Percentiles rank a stretch among this genome's conserved stretches.
Evolutionary conservation across 2,113 vertebrate species (phyloP).

Genomic region (Podocnemis expansa): DNA sequence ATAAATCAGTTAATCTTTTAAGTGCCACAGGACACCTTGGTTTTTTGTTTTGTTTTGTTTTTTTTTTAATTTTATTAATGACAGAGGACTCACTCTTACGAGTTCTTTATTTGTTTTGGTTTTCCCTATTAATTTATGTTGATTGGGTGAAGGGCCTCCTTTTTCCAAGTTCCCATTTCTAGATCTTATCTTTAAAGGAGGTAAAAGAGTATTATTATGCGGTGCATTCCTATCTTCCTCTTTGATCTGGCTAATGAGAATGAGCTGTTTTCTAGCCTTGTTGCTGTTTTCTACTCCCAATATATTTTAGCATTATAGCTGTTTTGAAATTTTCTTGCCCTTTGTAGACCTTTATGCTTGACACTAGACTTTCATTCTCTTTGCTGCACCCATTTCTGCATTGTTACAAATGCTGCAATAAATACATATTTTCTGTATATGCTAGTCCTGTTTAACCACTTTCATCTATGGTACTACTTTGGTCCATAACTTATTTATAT

Average conservation of each 20-base stretch:
- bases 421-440: neutral
- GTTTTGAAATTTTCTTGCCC: slow-evolving; percentile 47
- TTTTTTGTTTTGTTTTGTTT: too few species aligned
- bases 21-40: too few species aligned
- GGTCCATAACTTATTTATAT: fast-evolving
- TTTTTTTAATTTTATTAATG: neutral
- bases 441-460: neutral
- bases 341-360: neutral
- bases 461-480: neutral
- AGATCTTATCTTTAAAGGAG: neutral
- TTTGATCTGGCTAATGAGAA: slow-evolving; percentile 39
- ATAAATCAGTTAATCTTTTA: too few species aligned
- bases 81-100: neutral
- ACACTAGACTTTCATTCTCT: slow-evolving; percentile 1
- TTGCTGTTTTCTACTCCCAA: slow-evolving; percentile 34
- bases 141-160: slow-evolving; percentile 28
- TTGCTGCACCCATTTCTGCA: neutral
- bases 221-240: slow-evolving; percentile 18
- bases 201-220: neutral
- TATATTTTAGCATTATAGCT: neutral
- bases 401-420: neutral
- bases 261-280: neutral
- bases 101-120: slow-evolving; percentile 4
- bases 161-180: neutral
- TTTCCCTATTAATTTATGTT: slow-evolving; percentile 18